Conservation (phyloP, 2,797 vertebrate genomes). For the Steatocranus sp. region DNA sequence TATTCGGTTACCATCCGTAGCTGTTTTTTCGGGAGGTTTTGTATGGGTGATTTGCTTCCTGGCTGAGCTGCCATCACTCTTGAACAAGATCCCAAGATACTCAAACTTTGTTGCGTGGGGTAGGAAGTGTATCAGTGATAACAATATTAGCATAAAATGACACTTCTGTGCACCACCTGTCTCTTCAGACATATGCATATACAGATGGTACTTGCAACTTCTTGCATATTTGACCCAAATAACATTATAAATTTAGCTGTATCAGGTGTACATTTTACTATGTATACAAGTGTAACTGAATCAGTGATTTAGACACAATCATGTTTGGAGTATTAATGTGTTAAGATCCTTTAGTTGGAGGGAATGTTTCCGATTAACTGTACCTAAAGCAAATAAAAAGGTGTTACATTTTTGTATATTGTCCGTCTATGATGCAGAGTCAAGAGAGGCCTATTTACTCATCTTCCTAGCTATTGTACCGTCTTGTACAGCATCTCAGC, state of each 20-base stretch:
- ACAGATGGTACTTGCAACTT: not conserved
- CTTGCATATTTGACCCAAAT: not conserved
- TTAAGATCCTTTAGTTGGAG: not conserved
- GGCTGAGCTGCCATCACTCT: not conserved
- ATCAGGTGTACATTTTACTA: not conserved
- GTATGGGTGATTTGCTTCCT: not conserved
- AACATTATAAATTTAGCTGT: not conserved
- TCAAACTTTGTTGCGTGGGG: not conserved
- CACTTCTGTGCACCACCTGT: not conserved
- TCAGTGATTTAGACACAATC: not conserved
- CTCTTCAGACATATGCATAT: not conserved
- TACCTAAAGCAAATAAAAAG: not conserved
- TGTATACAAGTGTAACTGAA: not conserved
- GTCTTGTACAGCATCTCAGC: not conserved
- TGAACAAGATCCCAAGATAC: not conserved
- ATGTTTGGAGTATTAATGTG: not conserved
- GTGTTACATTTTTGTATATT: not conserved
- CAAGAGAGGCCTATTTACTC: not conserved
- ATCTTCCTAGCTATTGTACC: not conserved
- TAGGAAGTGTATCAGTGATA: not conserved
- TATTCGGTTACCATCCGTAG: not conserved
- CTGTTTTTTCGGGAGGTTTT: not conserved
- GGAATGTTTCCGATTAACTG: not conserved
- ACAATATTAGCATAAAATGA: not conserved
- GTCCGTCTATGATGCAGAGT: not conserved